Evolutionary conservation across 2,888 invertebrate genomes (phyloP), one percentile per base, ranked within the genome.

Genomic region (Volucella inflata): DNA sequence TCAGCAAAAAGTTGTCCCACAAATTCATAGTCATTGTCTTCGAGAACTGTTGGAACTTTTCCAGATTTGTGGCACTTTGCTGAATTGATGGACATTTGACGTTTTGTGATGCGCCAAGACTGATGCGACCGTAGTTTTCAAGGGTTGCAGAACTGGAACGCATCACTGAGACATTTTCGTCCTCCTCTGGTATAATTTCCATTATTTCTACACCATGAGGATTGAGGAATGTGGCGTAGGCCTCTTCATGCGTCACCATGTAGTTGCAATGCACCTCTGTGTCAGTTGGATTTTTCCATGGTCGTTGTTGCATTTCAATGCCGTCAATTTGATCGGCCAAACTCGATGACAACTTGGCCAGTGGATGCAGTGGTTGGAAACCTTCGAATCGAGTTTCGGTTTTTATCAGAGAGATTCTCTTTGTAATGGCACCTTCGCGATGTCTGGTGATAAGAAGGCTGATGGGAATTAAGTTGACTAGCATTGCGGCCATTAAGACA

Each of bases 101-200:
- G 10, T 87, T 88, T 30, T 91, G 91, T 6, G 90, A 89, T 1
- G 89, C 87, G 1, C 87, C 80, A 11, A 89, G 68, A 57, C 89
- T 89, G 6, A 87, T 84, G 9, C 84, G 79, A 8, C 89, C 90
- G 67, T 90, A 90, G 65, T 90, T 91, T 57, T 91, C 90, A 14
- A 92, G 91, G 2, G 91, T 92, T 1, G 89, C 90, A 16, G 90
- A 89, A 74, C 92, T 92, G 9, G 92, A 91, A 12, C 91, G 90
- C 88, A 91, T 89, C 12, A 91, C 87, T 8, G 92, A 92, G 21
- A 90, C 78, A 12, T 89, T 91, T 83, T 92, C 92, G 81, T 92
- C 92, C 87, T 92, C 92, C 77, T 92, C 92, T 42, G 92, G 92
- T 80, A 92, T 92, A 16, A 92, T 92, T 87, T 92, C 92, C 92